phyloP scores from a whole-genome alignment of 37 sponge, comb jelly and placozoan species.

The Aplysina aerophoba region DNA sequence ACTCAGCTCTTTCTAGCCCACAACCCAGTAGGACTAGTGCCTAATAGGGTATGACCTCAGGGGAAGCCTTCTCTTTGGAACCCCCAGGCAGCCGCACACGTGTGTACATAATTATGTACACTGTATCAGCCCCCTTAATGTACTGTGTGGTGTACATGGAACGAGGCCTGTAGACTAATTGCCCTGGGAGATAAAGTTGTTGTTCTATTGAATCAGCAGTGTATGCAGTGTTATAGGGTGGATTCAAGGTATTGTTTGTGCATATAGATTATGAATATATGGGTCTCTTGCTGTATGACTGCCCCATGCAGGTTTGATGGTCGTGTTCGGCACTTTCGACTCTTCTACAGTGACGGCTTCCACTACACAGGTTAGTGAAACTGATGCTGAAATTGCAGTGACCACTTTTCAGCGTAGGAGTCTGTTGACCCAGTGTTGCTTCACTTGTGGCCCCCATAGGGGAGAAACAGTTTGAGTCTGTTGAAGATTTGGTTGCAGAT shows the following conservation, averaged over 20 bases:
- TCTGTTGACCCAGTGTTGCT: neutral
- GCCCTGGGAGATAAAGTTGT: too few species aligned
- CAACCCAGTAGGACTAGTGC: too few species aligned
- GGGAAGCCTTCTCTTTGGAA: too few species aligned
- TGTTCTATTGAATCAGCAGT: too few species aligned
- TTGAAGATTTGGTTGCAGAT: conserved; percentile 87
- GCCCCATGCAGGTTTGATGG: conserved; percentile 47
- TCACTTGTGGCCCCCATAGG: conserved; percentile 32
- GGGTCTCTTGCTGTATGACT: neutral
- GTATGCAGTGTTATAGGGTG: too few species aligned
- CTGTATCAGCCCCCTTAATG: too few species aligned
- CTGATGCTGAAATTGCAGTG: neutral
- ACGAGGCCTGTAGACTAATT: too few species aligned
- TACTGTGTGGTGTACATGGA: too few species aligned
- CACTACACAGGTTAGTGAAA: conserved; percentile 71
- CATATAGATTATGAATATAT: neutral
- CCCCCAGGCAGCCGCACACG: too few species aligned
- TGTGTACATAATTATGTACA: too few species aligned
- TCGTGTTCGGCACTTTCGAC: conserved; percentile 72
- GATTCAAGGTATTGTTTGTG: neutral
- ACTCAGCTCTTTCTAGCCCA: too few species aligned
- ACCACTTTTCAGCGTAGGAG: neutral
- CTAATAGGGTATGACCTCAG: too few species aligned
- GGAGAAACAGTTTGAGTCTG: conserved; percentile 84
- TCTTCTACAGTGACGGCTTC: conserved; percentile 46